Conservation (phyloP, 2,797 vertebrate genomes). For the Enteromius radiatus region DNA sequence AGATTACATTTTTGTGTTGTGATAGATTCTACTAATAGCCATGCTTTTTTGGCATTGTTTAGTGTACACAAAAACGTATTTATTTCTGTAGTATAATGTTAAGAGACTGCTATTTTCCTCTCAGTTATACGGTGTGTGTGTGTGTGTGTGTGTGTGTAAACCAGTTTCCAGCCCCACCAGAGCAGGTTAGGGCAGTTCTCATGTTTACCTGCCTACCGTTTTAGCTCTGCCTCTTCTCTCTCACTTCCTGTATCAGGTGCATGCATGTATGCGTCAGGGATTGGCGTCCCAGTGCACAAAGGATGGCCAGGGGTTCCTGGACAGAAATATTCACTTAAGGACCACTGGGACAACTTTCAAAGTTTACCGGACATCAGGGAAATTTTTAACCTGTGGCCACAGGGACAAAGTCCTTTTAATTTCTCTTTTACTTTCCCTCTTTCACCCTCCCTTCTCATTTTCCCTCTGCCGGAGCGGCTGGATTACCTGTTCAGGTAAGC, state of each 20-base stretch:
- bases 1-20: neutral
- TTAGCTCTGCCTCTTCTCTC: conserved; percentile 64
- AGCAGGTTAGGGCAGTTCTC: conserved; percentile 77
- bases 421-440: conserved; percentile 37
- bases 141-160: conserved; percentile 19
- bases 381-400: conserved; percentile 16
- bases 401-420: conserved; percentile 71
- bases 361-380: neutral
- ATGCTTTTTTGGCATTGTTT: neutral
- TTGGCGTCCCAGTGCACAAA: conserved; percentile 19
- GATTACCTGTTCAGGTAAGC: conserved; percentile 76
- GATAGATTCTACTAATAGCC: neutral
- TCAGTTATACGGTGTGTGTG: neutral
- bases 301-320: conserved; percentile 19
- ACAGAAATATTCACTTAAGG: conserved; percentile 7
- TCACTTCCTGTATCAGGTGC: conserved; percentile 72
- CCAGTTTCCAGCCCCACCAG: conserved; percentile 39
- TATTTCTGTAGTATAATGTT: neutral
- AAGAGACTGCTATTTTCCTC: neutral
- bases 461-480: conserved; percentile 64
- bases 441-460: conserved; percentile 57
- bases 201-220: conserved; percentile 71
- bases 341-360: conserved; percentile 2
- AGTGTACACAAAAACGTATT: neutral
- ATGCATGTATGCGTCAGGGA: conserved; percentile 65